Conservation (phyloP, 2,113 vertebrate genomes). For the Columba janthina region DNA sequence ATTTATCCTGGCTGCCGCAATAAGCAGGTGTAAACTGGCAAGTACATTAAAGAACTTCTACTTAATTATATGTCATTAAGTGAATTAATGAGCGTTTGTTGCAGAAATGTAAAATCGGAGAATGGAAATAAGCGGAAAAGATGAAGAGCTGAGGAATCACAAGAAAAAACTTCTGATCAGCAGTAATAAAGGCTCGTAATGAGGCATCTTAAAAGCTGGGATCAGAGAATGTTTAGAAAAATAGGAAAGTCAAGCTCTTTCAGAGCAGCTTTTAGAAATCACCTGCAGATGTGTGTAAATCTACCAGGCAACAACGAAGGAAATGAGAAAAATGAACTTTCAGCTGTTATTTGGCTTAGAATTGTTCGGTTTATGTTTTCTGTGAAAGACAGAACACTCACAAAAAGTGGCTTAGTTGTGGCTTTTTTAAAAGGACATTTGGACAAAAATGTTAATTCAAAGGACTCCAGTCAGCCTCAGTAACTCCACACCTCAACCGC, state of each 20-base stretch:
- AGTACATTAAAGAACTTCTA: neutral
- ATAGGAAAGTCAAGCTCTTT: neutral
- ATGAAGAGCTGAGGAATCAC: neutral
- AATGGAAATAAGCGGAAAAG: neutral
- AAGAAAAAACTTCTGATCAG: neutral
- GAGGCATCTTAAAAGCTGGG: neutral
- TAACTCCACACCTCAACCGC: accelerated
- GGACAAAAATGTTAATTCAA: accelerated
- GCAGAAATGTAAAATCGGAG: neutral
- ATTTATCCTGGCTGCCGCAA: neutral
- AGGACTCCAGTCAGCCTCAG: too few relatives aligned
- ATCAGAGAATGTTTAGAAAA: neutral
- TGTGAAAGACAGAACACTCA: neutral
- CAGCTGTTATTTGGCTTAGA: neutral
- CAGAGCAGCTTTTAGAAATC: neutral
- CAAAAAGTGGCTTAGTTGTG: neutral
- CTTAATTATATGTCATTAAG: neutral
- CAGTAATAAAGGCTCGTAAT: neutral
- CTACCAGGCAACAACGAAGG: neutral
- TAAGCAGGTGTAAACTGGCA: neutral
- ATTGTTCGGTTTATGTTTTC: neutral
- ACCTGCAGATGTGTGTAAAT: accelerated
- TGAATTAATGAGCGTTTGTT: neutral
- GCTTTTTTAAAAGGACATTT: neutral
- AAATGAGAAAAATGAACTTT: neutral